Evolutionary conservation across 2,888 invertebrate genomes (phyloP), one percentile per base, ranked within the genome.

Genomic region (Platycnemis pennipes): DNA sequence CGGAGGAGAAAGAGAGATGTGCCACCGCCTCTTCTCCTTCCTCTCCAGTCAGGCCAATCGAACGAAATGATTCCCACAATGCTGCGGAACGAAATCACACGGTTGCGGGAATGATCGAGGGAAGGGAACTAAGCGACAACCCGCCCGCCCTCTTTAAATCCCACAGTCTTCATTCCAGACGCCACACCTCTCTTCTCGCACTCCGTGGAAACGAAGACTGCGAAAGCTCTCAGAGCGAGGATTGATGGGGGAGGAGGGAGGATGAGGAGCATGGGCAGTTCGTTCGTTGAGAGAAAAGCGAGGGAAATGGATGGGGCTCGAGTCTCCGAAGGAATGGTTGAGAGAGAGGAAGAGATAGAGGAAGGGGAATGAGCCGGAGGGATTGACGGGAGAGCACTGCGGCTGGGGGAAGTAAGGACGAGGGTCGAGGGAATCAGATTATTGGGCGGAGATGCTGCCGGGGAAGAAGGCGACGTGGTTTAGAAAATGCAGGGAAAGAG

Each of bases 171-270:
- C 63, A 7, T 37, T 11, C 77, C 16, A 77, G 37, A 37, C 69
- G 19, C 69, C 3, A 26, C 69, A 37, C 69, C 69, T 37, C 31
- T 19, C 69, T 31, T 37, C 37, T 11, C 2, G n/a, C 69, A 13
- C 31, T 37, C 37, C 37, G 7, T n/a, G 77, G 13, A 37, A 77
- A 37, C 77, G 31, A 77, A 31, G 31, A 77, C 77, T 31, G 37
- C 77, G 77, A 37, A 77, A 37, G 37, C 77, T 77, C 63, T 63
- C 63, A 63, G 63, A 22, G 22, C 37, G 8, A 37, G 77, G 77
- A 13, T 37, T 77, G 77, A 77, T 77, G 77, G 77, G 37, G 77
- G 77, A 77, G 37, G 77, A n/a, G 19, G 63, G 63, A 77, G 77
- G 77, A 16, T 77, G 77, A 11, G 77, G 77, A 63, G n/a, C 26